Evolutionary conservation across 2,797 vertebrate species (phyloP).

Genomic region (Cheirogaleus major): DNA sequence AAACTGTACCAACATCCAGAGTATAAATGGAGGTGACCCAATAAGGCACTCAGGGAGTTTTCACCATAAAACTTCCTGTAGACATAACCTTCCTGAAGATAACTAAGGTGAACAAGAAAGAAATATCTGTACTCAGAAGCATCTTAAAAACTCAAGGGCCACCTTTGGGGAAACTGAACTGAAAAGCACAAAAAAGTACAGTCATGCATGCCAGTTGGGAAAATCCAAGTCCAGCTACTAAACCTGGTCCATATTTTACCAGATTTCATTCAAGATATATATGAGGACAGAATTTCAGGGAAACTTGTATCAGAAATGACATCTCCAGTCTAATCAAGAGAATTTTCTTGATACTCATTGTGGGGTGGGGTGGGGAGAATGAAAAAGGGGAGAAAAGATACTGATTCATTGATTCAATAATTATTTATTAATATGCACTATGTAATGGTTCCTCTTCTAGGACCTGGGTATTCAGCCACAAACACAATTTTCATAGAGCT

Average conservation of each 20-base stretch:
- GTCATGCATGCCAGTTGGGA: background rate
- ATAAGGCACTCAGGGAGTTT: background rate
- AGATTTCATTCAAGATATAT: background rate
- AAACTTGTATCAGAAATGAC: background rate
- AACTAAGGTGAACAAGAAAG: background rate
- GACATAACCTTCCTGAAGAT: background rate
- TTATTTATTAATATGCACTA: background rate
- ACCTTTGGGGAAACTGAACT: background rate
- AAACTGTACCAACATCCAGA: background rate
- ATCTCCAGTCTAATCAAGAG: background rate
- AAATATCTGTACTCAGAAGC: background rate
- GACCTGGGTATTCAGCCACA: background rate
- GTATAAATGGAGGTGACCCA: background rate
- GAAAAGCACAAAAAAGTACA: background rate
- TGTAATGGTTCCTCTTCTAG: background rate
- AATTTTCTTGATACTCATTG: background rate
- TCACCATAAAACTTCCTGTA: background rate
- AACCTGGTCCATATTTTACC: background rate
- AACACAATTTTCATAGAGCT: background rate
- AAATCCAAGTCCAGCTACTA: background rate
- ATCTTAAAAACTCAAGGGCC: background rate
- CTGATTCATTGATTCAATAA: background rate
- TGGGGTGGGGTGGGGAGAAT: background rate
- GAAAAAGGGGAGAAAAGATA: background rate
- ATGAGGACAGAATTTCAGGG: background rate